These are phyloP conservation scores for Anguilla rostrata DNA, from an alignment of 2,113 vertebrate species.

Conservation along the genomic window DNA sequence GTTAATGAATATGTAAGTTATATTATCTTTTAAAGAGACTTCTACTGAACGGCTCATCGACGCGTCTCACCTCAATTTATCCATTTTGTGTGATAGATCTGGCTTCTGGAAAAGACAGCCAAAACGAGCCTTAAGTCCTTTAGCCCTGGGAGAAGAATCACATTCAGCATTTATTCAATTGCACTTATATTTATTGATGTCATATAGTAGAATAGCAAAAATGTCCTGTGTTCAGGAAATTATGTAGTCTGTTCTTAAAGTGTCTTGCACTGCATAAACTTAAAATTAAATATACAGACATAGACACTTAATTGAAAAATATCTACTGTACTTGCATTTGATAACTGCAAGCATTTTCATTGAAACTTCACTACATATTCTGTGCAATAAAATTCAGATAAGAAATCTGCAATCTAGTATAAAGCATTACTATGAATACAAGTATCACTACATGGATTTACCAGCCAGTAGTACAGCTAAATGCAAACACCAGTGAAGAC, in stretches of 20 bases:
- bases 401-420: not conserved
- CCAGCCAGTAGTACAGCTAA: not conserved
- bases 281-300: too few species aligned
- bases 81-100: slow-evolving; percentile 63
- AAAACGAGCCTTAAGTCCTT: slow-evolving; percentile 87
- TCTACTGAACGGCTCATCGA: not conserved
- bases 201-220: not conserved
- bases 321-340: not conserved
- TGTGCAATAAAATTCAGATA: too few species aligned
- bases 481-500: not conserved
- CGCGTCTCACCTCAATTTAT: slow-evolving; percentile 57
- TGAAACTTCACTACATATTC: not conserved
- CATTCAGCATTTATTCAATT: slow-evolving; percentile 10
- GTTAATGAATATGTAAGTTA: not conserved
- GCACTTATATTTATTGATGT: not conserved
- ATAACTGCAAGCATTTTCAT: not conserved
- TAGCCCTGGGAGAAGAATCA: slow-evolving; percentile 75
- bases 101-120: slow-evolving; percentile 83
- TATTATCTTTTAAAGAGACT: not conserved
- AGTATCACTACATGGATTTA: not conserved
- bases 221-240: too few species aligned
- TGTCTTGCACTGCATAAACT: not conserved
- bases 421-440: too few species aligned
- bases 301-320: not conserved
- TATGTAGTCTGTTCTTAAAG: not conserved